phyloP scores from a whole-genome alignment of 2,113 vertebrate species.

The Sebastes schlegelii region DNA sequence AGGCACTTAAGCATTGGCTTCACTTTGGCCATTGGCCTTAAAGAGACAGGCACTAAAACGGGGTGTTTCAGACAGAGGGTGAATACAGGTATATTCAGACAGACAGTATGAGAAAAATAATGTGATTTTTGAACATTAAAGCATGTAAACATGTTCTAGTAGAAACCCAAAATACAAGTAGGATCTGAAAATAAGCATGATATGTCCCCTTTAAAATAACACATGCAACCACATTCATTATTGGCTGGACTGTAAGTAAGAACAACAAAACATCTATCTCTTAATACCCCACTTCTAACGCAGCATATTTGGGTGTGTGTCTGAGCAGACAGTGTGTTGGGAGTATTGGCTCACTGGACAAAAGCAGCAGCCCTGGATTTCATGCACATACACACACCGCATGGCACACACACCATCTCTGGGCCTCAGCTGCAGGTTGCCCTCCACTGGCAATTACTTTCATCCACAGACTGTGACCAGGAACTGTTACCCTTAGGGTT shows the following conservation, averaged over 20 bases:
- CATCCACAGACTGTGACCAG: constrained; percentile 79
- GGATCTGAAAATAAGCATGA: too few species aligned
- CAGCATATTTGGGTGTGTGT: constrained; percentile 13
- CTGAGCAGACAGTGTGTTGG: constrained; percentile 17
- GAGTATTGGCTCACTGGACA: constrained; percentile 32
- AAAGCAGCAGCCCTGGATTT: constrained; percentile 47
- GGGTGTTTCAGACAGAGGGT: too few species aligned
- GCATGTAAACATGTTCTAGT: too few species aligned
- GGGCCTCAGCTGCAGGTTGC: constrained; percentile 74
- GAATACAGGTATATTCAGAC: too few species aligned
- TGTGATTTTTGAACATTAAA: too few species aligned
- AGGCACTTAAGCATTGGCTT: too few species aligned
- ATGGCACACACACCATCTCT: constrained; percentile 38
- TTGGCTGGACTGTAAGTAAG: not conserved
- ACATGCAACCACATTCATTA: not conserved
- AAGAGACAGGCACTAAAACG: too few species aligned
- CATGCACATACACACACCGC: constrained; percentile 11
- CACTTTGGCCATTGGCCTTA: too few species aligned
- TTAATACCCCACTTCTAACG: not conserved
- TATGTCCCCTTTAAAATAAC: not conserved
- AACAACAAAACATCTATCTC: not conserved
- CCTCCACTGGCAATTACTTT: constrained; percentile 80
- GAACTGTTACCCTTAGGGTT: constrained; percentile 65
- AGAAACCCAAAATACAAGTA: too few species aligned
- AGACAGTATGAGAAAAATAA: too few species aligned